A percentile compares a stretch with the other conserved stretches of the same genome.
Evolutionary conservation across 1,140 invertebrate species (phyloP).

Genomic region (Liolophura sinensis): DNA sequence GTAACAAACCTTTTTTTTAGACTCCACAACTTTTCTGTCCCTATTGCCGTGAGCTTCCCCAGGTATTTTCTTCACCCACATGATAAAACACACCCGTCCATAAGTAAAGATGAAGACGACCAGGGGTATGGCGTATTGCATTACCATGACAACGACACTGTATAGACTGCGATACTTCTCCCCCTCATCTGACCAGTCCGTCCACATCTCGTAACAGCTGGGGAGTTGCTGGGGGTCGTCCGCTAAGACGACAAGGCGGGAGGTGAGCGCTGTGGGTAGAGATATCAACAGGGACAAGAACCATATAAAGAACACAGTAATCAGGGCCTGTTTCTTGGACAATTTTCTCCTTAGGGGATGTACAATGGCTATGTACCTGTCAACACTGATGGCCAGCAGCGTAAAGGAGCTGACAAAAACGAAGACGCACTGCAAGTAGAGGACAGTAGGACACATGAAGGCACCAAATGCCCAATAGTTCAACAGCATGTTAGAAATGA

Average conservation of each 20-base stretch:
- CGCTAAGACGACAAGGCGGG: conserved; percentile 39
- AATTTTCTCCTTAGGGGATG: conserved; percentile 81
- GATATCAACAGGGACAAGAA: conserved; percentile 76
- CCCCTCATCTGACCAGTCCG: conserved; percentile 8
- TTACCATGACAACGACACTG: conserved; percentile 74
- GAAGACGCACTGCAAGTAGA: conserved; percentile 91
- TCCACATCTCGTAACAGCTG: conserved; percentile 48
- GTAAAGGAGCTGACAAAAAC: conserved; percentile 95
- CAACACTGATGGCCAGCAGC: conserved; percentile 92
- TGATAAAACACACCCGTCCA: conserved; percentile 79
- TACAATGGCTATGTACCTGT: conserved; percentile 93
- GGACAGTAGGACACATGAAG: conserved; percentile 79
- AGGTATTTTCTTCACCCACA: conserved; percentile 85
- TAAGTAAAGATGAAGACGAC: conserved; percentile 86
- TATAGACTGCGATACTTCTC: conserved; percentile 68
- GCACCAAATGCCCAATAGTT: conserved; percentile 90
- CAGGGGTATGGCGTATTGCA: conserved; percentile 86
- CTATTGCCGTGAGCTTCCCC: conserved; percentile 82
- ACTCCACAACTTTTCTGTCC: conserved; percentile 80
- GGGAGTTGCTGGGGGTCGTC: conserved; percentile 18
- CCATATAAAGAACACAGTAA: conserved; percentile 78
- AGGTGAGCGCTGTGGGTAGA: conserved; percentile 76
- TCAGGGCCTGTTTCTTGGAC: conserved; percentile 71
- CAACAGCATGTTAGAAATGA: conserved; percentile 83
- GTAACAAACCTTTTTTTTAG: conserved; percentile 81